A percentile compares a stretch with the other conserved stretches of the same genome.
Conservation (phyloP, 2,797 vertebrate genomes). For the Lutjanus campechanus region DNA sequence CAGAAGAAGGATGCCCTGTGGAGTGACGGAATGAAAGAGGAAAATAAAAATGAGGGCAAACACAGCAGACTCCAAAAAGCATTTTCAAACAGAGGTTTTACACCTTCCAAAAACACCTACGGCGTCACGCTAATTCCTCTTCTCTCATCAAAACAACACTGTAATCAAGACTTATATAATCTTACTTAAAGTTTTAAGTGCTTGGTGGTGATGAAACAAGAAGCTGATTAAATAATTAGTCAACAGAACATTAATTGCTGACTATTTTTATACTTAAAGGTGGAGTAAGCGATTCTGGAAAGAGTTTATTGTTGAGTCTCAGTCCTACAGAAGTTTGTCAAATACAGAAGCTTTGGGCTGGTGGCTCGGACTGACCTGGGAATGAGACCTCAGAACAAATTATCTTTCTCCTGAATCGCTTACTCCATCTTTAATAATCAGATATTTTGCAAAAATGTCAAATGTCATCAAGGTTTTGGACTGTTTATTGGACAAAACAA, state of each 20-base stretch:
- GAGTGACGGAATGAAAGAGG: conserved; percentile 75
- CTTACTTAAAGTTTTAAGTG: conserved; percentile 14
- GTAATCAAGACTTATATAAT: conserved; percentile 44
- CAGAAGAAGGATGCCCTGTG: conserved; percentile 59
- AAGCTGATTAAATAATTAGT: conserved; percentile 34
- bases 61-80: conserved; percentile 56
- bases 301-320: too few species aligned
- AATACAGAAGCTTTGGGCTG: too few species aligned
- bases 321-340: too few species aligned
- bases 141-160: conserved; percentile 42
- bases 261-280: not conserved
- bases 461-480: not conserved
- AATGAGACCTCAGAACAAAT: too few species aligned
- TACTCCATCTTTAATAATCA: not conserved
- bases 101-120: conserved; percentile 45
- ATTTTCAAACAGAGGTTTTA: conserved; percentile 55
- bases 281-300: too few species aligned
- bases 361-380: too few species aligned
- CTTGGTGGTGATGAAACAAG: conserved; percentile 10
- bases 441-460: conserved; percentile 9
- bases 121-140: conserved; percentile 29
- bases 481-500: not conserved
- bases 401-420: too few species aligned
- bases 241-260: not conserved
- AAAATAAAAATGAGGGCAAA: conserved; percentile 75